Conservation (phyloP, 2,888 invertebrate genomes). For the Perizoma flavofasciatum region DNA sequence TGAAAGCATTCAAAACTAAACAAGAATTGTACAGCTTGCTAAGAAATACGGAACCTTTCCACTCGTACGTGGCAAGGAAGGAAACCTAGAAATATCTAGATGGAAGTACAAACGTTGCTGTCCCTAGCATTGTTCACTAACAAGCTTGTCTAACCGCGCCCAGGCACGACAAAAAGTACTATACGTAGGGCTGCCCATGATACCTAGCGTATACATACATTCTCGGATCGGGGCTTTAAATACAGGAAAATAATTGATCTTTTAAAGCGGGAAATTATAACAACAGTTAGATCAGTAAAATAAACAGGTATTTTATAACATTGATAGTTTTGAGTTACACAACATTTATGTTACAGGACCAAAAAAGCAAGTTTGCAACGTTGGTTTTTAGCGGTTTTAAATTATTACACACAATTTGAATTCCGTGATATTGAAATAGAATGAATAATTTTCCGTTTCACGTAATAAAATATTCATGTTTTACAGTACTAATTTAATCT, state of each 20-base stretch:
- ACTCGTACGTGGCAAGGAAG: conserved; percentile 40
- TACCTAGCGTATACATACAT: conserved; percentile 11
- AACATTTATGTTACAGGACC: no score
- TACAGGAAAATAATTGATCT: conserved; percentile 6
- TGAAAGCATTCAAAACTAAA: conserved; percentile 2
- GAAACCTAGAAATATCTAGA: conserved; percentile 51
- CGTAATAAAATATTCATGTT: no score
- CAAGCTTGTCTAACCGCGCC: conserved; percentile 73
- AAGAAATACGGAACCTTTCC: conserved; percentile 45
- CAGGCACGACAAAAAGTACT: conserved; percentile 63
- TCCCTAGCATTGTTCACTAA: conserved; percentile 73
- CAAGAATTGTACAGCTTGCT: conserved; percentile 35
- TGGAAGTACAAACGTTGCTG: conserved; percentile 50
- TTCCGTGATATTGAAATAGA: no score
- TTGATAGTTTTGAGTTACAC: no score
- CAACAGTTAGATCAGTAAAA: no score
- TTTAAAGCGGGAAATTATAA: background rate
- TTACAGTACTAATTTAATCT: no score
- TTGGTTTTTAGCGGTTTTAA: no score
- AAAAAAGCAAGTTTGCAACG: no score
- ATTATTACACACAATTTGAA: no score
- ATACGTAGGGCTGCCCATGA: conserved; percentile 28
- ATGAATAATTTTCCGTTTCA: no score
- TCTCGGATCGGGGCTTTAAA: conserved; percentile 14
- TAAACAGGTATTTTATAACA: no score